Percentiles rank a stretch among this genome's conserved stretches.
phyloP scores from a whole-genome alignment of 2,888 invertebrate species.

The Nemoura dubitans region DNA sequence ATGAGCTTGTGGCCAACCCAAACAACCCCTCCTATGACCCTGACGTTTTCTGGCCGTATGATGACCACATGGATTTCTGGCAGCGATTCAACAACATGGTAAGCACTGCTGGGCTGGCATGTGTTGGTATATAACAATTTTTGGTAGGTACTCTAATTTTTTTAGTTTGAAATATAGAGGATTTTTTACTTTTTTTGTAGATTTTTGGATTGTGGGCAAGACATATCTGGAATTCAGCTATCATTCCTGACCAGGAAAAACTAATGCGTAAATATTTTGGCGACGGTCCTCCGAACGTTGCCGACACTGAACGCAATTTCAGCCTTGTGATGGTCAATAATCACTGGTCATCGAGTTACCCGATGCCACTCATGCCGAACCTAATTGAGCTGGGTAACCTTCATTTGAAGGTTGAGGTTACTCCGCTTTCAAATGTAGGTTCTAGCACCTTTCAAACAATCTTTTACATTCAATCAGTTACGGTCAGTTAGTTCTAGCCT shows the following conservation, averaged over 20 bases:
- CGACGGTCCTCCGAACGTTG: constrained; percentile 18
- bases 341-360: constrained; percentile 34
- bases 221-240: neutral
- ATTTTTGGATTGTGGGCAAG: neutral
- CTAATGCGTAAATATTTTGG: constrained; percentile 44
- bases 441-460: no score
- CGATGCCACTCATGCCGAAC: constrained; percentile 48
- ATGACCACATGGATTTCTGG: constrained; percentile 53
- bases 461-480: no score
- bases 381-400: constrained; percentile 50
- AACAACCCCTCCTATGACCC: constrained; percentile 57
- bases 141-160: no score
- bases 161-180: no score
- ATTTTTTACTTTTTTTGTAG: constrained; percentile 3
- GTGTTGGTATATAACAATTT: no score
- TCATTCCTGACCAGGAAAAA: neutral
- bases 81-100: constrained; percentile 53
- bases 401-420: constrained; percentile 9
- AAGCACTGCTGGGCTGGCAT: neutral
- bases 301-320: constrained; percentile 48
- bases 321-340: constrained; percentile 51
- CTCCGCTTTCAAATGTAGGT: constrained; percentile 34
- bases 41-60: constrained; percentile 53
- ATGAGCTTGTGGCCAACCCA: constrained; percentile 56
- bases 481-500: no score